Percentiles rank a stretch among this genome's conserved stretches.
These are phyloP conservation scores for Chalcis sispes DNA, from an alignment of 2,888 invertebrate genomes.

Conservation along the genomic window DNA sequence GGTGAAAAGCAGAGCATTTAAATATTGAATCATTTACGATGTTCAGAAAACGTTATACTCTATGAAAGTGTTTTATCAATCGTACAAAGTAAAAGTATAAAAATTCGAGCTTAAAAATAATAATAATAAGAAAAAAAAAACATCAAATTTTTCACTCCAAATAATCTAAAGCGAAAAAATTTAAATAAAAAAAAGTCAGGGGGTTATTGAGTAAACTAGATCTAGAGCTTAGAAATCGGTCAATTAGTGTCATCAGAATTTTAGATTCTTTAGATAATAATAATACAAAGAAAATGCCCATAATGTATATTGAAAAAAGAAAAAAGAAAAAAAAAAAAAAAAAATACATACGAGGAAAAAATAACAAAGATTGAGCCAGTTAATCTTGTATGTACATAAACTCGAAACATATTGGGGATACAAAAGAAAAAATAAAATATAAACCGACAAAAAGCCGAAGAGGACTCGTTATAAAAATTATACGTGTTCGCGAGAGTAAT, in stretches of 20 bases:
- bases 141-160: conserved; percentile 57
- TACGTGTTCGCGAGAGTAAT: conserved; percentile 37
- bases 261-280: conserved; percentile 43
- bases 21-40: conserved; percentile 20
- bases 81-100: conserved; percentile 51
- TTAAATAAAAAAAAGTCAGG: conserved; percentile 16
- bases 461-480: conserved; percentile 45
- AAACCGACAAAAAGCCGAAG: conserved; percentile 38
- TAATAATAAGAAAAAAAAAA: conserved; percentile 21
- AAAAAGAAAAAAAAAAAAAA: conserved; percentile 1
- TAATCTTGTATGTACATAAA: conserved; percentile 53
- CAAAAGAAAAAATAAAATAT: conserved; percentile 31
- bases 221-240: conserved; percentile 56
- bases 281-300: conserved; percentile 39
- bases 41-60: conserved; percentile 47
- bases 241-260: conserved; percentile 55
- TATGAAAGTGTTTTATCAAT: conserved; percentile 42
- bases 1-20: conserved; percentile 26
- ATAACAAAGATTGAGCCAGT: conserved; percentile 49
- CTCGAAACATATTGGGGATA: conserved; percentile 43
- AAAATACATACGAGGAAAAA: neutral
- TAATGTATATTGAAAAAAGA: conserved; percentile 20
- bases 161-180: conserved; percentile 21
- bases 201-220: conserved; percentile 47
- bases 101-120: conserved; percentile 51